phyloP scores from a whole-genome alignment of 1,140 invertebrate genomes.

The Neodiprion lecontei region DNA sequence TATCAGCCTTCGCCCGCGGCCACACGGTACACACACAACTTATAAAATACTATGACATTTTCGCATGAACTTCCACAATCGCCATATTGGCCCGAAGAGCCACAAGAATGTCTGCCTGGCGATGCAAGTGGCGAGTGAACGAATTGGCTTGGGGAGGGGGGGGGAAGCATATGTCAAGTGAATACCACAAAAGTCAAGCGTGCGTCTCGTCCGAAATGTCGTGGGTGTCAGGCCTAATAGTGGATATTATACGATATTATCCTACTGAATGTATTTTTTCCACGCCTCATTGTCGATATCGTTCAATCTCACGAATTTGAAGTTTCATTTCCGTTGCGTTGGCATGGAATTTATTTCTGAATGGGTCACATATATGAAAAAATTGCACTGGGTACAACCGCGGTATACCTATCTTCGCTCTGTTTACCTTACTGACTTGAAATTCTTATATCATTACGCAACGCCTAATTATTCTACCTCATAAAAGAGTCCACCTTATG shows the following conservation, averaged over 20 bases:
- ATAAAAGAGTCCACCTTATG: background rate
- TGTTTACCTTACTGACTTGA: background rate
- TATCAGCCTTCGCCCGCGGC: constrained; percentile 9
- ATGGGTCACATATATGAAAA: background rate
- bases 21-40: constrained; percentile 6
- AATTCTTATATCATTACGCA: background rate
- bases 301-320: background rate
- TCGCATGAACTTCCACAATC: background rate
- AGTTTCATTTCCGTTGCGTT: background rate
- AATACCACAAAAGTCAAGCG: background rate
- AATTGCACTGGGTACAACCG: background rate
- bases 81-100: constrained; percentile 16
- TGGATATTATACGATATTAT: too few species aligned
- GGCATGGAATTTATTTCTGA: too few species aligned
- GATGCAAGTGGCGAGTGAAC: background rate
- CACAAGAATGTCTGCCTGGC: constrained; percentile 9
- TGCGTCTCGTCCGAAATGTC: too few species aligned
- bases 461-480: background rate
- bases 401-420: background rate
- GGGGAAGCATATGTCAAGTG: background rate
- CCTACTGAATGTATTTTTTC: background rate
- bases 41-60: constrained; percentile 11
- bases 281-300: background rate
- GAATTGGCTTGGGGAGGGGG: background rate
- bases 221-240: too few species aligned